phyloP scores from a whole-genome alignment of 1,140 invertebrate species.

The Caenorhabditis latens region DNA sequence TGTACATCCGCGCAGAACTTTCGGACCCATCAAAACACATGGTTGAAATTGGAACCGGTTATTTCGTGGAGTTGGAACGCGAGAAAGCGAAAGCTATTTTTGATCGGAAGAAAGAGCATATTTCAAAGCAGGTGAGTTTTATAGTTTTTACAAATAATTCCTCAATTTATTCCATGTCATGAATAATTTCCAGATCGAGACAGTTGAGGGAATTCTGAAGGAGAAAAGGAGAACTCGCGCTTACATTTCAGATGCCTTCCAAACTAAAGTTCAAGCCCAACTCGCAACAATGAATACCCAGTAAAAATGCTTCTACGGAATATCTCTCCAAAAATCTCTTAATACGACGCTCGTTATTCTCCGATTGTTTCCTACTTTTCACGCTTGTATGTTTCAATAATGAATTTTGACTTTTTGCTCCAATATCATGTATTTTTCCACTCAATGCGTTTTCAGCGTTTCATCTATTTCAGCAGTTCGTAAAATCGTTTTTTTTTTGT shows the following conservation, averaged over 20 bases:
- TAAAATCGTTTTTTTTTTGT: not conserved
- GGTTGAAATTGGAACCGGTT: conserved; percentile 75
- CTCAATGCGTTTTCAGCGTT: not conserved
- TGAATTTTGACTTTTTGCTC: not conserved
- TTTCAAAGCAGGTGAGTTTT: conserved; percentile 60
- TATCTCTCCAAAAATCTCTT: conserved; percentile 9
- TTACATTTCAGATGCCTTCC: conserved; percentile 67
- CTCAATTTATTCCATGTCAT: not conserved
- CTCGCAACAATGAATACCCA: conserved; percentile 54
- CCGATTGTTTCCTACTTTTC: not conserved
- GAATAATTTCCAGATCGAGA: conserved; percentile 66
- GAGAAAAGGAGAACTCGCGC: conserved; percentile 70
- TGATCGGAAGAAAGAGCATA: conserved; percentile 65
- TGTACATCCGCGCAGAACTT: conserved; percentile 71
- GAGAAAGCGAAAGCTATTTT: conserved; percentile 73
- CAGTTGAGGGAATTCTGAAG: conserved; percentile 66
- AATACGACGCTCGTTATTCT: not conserved
- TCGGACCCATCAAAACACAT: conserved; percentile 68
- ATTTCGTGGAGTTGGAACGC: conserved; percentile 72
- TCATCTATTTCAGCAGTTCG: too few relatives aligned
- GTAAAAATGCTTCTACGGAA: not conserved
- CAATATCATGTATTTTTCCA: not conserved
- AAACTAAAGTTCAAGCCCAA: conserved; percentile 69
- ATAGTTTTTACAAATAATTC: not conserved
- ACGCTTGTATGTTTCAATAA: not conserved